A percentile compares a stretch with the other conserved stretches of the same genome.
Conservation (phyloP, 2,888 invertebrate genomes). For the Hirtodrosophila duncani region DNA sequence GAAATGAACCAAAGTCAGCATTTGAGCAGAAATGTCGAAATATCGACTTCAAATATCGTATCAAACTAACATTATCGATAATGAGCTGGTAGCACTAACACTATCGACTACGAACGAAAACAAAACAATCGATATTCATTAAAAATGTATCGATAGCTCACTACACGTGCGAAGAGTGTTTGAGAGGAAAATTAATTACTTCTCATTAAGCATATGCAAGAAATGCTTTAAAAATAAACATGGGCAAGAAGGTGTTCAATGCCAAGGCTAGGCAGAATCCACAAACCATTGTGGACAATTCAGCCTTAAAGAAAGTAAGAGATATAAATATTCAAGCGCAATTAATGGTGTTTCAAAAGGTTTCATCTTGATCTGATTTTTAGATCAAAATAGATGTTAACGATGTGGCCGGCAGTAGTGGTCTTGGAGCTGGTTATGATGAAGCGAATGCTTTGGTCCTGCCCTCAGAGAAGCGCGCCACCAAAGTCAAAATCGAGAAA, state of each 20-base stretch:
- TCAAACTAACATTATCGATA: no score
- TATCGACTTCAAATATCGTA: no score
- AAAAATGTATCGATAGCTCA: no score
- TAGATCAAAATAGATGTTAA: slow-evolving; percentile 84
- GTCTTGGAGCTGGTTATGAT: slow-evolving; percentile 82
- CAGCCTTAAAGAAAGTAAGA: slow-evolving; percentile 84
- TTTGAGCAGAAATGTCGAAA: no score
- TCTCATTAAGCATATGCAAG: not conserved
- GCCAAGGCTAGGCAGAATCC: slow-evolving; percentile 86
- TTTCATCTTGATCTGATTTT: slow-evolving; percentile 34
- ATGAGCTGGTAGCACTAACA: no score
- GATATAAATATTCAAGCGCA: not conserved
- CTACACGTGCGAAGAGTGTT: no score
- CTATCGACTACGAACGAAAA: no score
- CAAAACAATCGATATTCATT: no score
- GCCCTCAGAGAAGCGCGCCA: slow-evolving; percentile 89
- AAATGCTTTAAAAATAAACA: slow-evolving; percentile 78
- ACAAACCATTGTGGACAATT: slow-evolving; percentile 85
- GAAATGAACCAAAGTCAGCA: no score
- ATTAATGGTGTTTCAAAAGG: not conserved
- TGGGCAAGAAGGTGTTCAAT: slow-evolving; percentile 87
- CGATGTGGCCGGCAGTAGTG: slow-evolving; percentile 78
- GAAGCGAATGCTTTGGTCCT: slow-evolving; percentile 88
- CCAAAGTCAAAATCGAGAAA: slow-evolving; percentile 83
- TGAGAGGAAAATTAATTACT: no score